Evolutionary conservation across 2,113 vertebrate species (phyloP), one percentile per base, ranked within the genome.

Genomic region (Daboia siamensis): DNA sequence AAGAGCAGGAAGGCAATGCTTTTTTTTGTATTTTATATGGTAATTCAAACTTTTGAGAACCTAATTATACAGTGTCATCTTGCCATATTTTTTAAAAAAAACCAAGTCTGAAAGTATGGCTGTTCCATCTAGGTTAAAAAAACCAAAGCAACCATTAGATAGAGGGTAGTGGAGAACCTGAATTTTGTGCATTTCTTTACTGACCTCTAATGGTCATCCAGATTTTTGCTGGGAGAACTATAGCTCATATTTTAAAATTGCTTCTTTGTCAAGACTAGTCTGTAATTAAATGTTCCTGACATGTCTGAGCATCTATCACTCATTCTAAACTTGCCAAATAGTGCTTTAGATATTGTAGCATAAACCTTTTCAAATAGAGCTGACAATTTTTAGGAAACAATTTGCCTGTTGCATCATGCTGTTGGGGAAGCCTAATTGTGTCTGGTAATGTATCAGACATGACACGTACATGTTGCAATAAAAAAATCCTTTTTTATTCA

Each of bases 181-280:
- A 21, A 0, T 44, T 80, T 44, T 80, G 33, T 80, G 69, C n/a
- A 80, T 39, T 39, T 80, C 69, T 80, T 39, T 80, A 39, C 33
- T 39, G 33, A 20, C 69, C 74, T 44, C 17, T 21, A 44, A 80
- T 80, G 74, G 33, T 80, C 33, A 3, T 44, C 20, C 39, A 80
- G 33, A 10, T 80, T 23, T 44, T 80, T 80, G 33, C 74, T 80
- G 33, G 33, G 17, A 44, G 7, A 80, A 17, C 33, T 44, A 9
- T 20, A 80, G 33, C 33, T 80, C 33, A 44, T 44, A 29, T 9
- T 8, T 0, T 0, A 0, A 13, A 13, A 2, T 4, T 0, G 1
- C 64, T 1, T 5, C 6, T 90, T 9, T 29, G 1, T n/a, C 1
- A 0, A 8, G 44, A 84, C 1, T 26, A 13, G 29, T 33, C 0